phyloP scores from a whole-genome alignment of 2,113 vertebrate species.

The Grammomys surdaster region DNA sequence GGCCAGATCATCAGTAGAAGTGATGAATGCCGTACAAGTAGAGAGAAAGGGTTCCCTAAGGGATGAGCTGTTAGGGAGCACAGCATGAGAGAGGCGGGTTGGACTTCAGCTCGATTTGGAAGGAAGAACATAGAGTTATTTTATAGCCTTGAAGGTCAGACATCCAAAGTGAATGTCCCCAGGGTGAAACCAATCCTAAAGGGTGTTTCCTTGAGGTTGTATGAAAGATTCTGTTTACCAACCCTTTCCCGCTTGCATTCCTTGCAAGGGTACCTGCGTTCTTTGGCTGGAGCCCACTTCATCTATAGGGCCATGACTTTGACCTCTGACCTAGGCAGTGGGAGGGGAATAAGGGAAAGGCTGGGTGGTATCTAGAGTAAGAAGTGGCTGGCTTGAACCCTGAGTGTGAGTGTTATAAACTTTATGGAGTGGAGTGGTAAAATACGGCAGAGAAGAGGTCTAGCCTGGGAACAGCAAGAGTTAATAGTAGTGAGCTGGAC shows the following conservation, averaged over 20 bases:
- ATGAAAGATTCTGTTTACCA: neutral
- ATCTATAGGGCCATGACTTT: neutral
- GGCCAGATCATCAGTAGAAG: neutral
- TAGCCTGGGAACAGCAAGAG: neutral
- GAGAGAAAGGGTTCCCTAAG: neutral
- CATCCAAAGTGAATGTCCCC: neutral
- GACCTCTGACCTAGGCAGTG: neutral
- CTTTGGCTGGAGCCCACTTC: neutral
- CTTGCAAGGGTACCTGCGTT: neutral
- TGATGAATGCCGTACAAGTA: neutral
- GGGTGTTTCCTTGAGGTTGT: neutral
- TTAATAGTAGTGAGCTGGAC: neutral
- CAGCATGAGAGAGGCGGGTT: neutral
- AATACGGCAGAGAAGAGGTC: neutral
- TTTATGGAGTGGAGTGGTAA: neutral
- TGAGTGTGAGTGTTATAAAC: no score
- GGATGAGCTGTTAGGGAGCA: neutral
- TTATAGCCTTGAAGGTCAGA: neutral
- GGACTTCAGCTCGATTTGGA: neutral
- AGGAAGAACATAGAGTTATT: neutral
- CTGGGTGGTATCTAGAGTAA: no score
- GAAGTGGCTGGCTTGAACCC: neutral
- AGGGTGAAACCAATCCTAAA: neutral
- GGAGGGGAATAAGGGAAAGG: neutral
- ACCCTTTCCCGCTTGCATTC: neutral